Base-by-base conservation (phyloP, 2,888 invertebrate genomes). In the Myopa testacea region DNA sequence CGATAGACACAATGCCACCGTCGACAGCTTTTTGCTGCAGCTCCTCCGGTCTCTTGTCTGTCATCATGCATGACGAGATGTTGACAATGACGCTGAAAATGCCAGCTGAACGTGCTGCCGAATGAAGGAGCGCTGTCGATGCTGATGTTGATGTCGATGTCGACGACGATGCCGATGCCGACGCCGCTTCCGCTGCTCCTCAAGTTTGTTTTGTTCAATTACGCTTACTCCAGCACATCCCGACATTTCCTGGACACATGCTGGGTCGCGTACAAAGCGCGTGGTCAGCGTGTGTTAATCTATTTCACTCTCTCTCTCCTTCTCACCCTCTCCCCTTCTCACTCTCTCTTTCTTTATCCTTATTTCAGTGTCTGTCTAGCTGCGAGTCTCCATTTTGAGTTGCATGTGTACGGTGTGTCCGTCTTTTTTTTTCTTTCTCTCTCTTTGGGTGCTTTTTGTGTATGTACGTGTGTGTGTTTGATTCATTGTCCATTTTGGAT, bases 41-140 rank as follows among this genome's bases (percentile, higher is more conserved):
- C 55, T 55, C 16, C 55, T 55, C 5, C 14, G 5, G 55, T n/a
- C 55, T 55, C 16, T 4, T 55, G 55, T 55, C 52, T 50, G 74
- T 65, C 74, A 45, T 45, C 45, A 65, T 74, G 74, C 74, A 74
- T 74, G 74, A 74, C 74, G 74, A 65, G 65, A 50, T 38, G 52
- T 74, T 65, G 74, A 65, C 74, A 74, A 65, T 72, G 74, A 50
- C 63, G 73, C 73, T 74, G 73, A 34, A 74, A 74, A 63, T 74
- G 73, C 34, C 73, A 62, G 62, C 73, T 37, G 37, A 52, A 34
- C 14, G 19, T n/a, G n/a, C n/a, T 16, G 38, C 38, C 1, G 55
- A 26, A 26, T 26, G 26, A 45, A 26, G 26, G 26, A 26, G 26
- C 26, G 26, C 26, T 26, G 26, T 26, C 26, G 26, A 26, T 26